Evolutionary conservation across 2,888 invertebrate genomes (phyloP), one percentile per base, ranked within the genome.

Genomic region (Fragum sueziense): DNA sequence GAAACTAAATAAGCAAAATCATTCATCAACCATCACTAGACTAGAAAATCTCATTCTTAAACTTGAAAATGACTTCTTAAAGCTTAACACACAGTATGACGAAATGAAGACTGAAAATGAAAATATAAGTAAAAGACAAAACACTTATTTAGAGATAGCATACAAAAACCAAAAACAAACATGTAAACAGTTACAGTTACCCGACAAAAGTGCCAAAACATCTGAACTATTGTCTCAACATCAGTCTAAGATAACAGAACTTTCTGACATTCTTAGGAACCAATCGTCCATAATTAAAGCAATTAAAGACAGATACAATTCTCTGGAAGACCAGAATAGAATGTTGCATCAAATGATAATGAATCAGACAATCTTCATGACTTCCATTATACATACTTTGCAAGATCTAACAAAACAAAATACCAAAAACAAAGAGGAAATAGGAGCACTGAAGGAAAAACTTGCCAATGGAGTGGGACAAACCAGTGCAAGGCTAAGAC

Each of bases 31-130:
- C 0, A 85, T 90, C 17, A 80, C 86, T 11, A 83, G 84, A 31
- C 77, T 91, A 29, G 92, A 91, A 82, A 91, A 90, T 74, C 88
- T 89, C 51, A 87, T 91, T 34, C 79, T 91, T 1, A 87, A 78
- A 65, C 72, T 92, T 9, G 91, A 91, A 82, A 91, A 91, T 72
- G 89, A 90, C 41, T 78, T 92, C 7, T 65, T 90, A 62, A 86
- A 85, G 76, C 81, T 92, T 59, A 90, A 87, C 54, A 86, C 89
- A 65, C 90, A 85, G 70, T 89, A 90, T 70, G 78, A 76, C 2
- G 73, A 80, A 2, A 74, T 91, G 11, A 80, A 81, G 62, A 76
- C 79, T 25, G 89, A 91, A 41, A 87, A 89, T 62, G 88, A 90
- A 14, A 61, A 71, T 33, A 52, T 91, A 37, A 84, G 82, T 65